Evolutionary conservation across 2,113 vertebrate genomes (phyloP), one percentile per base, ranked within the genome.

Genomic region (Actenoides hombroni): DNA sequence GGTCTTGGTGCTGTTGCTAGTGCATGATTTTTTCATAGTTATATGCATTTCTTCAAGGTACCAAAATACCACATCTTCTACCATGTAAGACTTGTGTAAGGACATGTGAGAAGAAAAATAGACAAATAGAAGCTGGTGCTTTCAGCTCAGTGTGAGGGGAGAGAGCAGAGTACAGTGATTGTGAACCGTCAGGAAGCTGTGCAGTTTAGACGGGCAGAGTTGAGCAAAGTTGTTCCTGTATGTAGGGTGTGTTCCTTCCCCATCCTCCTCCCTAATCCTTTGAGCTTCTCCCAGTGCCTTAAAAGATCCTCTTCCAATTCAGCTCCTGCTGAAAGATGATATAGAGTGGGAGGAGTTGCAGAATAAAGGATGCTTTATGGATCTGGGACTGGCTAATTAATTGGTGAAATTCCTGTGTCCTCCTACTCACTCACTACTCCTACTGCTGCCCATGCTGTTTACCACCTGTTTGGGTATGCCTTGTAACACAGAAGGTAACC

Each of bases 301-400:
- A n/a, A 74, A 73, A 92, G 67, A 19, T 9, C 75, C 51, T 91
- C 35, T 88, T 83, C 51, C n/a, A 59, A 11, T 81, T 92, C 77
- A 82, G 48, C 18, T 83, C 39, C 2, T 44, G 35, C 5, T 92
- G 78, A 71, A 88, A 21, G 40, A 16, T 71, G 68, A 51, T 51
- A 31, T 1, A 35, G 80, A 63, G 73, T 88, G 73, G 92, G 88
- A 75, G 60, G 68, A 82, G 71, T 3, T 81, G 83, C 51, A 84
- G 51, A 78, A 81, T 71, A 91, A 88, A 91, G 35, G 65, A 81
- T 89, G 37, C 28, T 81, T 86, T 92, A 83, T 89, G 88, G 64
- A 46, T 70, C 64, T 4, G 4, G 51, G 60, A 75, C 39, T 56
- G 61, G 20, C 48, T 25, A 82, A 54, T 56, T 59, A 37, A 29